A percentile compares a stretch with the other conserved stretches of the same genome.
phyloP scores from a whole-genome alignment of 2,113 vertebrate genomes.

The Leucopsar rothschildi region DNA sequence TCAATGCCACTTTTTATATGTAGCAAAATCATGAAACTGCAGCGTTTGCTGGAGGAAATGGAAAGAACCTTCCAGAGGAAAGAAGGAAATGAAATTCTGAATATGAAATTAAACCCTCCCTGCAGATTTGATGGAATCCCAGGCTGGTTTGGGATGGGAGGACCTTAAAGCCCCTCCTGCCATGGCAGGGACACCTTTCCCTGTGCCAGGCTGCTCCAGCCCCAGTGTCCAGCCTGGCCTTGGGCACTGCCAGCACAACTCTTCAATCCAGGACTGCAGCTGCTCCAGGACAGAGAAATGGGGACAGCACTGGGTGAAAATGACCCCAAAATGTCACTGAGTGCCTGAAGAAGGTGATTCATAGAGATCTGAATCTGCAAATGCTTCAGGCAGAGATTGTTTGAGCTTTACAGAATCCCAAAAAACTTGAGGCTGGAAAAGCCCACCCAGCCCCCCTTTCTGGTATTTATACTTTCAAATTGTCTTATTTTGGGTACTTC shows the following conservation, averaged over 20 bases:
- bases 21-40: rapidly evolving
- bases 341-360: not conserved
- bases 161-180: not conserved
- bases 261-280: rapidly evolving
- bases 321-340: not conserved
- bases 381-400: not conserved
- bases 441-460: no score
- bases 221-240: not conserved
- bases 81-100: not conserved
- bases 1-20: rapidly evolving
- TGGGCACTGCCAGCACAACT: not conserved
- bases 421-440: not conserved
- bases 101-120: not conserved
- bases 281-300: not conserved
- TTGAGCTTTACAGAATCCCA: not conserved
- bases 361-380: not conserved
- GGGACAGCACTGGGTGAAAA: not conserved
- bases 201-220: not conserved
- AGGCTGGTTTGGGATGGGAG: not conserved
- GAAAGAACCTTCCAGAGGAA: not conserved
- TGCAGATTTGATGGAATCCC: rapidly evolving
- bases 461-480: not conserved
- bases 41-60: not conserved
- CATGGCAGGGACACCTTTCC: not conserved
- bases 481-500: not conserved